Evolutionary conservation across 2,888 invertebrate species (phyloP).

Genomic region (Meganola albula): DNA sequence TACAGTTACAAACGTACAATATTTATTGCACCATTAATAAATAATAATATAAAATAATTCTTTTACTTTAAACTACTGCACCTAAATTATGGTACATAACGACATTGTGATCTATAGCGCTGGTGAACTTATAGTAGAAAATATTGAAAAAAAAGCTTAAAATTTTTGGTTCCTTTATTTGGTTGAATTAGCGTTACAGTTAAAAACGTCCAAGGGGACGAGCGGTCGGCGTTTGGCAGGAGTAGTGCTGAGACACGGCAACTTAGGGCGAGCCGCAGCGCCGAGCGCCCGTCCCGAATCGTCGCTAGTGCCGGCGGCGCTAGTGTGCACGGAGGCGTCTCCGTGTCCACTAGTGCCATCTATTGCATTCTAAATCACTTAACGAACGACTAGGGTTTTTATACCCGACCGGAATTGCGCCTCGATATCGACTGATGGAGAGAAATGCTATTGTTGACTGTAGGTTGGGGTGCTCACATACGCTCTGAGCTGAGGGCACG

Average conservation of each 20-base stretch:
- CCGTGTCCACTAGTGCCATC: slow-evolving; percentile 37
- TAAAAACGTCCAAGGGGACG: slow-evolving; percentile 54
- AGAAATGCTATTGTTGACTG: slow-evolving; percentile 67
- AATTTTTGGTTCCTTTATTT: slow-evolving; percentile 71
- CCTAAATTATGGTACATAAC: slow-evolving; percentile 52
- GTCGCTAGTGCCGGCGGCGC: slow-evolving; percentile 33
- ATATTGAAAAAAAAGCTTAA: slow-evolving; percentile 68
- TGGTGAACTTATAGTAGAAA: slow-evolving; percentile 63
- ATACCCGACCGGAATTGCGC: slow-evolving; percentile 74
- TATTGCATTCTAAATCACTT: slow-evolving; percentile 52
- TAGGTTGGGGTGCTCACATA: slow-evolving; percentile 38
- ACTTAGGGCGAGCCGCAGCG: slow-evolving; percentile 63
- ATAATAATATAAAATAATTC: slow-evolving; percentile 74
- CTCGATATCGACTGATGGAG: slow-evolving; percentile 54
- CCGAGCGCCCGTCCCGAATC: slow-evolving; percentile 66
- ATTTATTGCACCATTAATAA: slow-evolving; percentile 72
- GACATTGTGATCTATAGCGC: slow-evolving; percentile 51
- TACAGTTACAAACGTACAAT: slow-evolving; percentile 75
- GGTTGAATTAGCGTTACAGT: slow-evolving; percentile 57
- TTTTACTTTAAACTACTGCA: slow-evolving; percentile 66
- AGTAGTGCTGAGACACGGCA: slow-evolving; percentile 64
- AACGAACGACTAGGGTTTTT: slow-evolving; percentile 70
- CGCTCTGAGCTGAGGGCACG: slow-evolving; percentile 78
- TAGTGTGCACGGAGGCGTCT: slow-evolving; percentile 17
- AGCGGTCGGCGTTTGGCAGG: slow-evolving; percentile 58